Evolutionary conservation across 2,888 invertebrate genomes (phyloP).

Genomic region (Trichopoda pennipes): DNA sequence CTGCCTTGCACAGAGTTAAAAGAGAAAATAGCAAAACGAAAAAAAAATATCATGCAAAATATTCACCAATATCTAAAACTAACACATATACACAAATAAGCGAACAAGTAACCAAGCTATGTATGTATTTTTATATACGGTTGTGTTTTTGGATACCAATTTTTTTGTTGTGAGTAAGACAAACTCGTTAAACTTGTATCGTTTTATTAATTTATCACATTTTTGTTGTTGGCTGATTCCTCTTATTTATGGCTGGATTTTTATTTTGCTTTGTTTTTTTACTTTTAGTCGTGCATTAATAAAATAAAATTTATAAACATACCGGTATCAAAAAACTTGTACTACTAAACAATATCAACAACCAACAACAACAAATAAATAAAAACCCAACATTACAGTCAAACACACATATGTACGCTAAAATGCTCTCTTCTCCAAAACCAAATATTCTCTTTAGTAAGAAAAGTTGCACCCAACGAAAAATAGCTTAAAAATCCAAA

Average conservation of each 20-base stretch:
- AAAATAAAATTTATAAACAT: conserved; percentile 51
- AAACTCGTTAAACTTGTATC: conserved; percentile 68
- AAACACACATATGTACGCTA: conserved; percentile 18
- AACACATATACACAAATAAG: background rate
- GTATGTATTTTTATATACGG: background rate
- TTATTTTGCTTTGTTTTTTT: conserved; percentile 31
- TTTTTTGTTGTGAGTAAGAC: conserved; percentile 12
- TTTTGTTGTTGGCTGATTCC: conserved; percentile 39
- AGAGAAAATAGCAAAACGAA: conserved; percentile 70
- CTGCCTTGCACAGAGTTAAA: conserved; percentile 64
- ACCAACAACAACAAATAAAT: conserved; percentile 56
- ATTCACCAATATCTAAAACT: conserved; percentile 55
- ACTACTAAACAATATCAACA: conserved; percentile 56
- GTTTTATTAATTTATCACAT: conserved; percentile 29
- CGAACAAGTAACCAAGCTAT: background rate
- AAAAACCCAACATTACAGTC: conserved; percentile 36
- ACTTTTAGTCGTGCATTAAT: conserved; percentile 31
- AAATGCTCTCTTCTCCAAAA: conserved; percentile 25
- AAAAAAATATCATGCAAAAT: conserved; percentile 63
- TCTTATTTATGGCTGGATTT: conserved; percentile 60
- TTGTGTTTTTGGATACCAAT: background rate
- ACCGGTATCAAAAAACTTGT: conserved; percentile 64
- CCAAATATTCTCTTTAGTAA: conserved; percentile 12
- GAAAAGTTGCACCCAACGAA: conserved; percentile 66
- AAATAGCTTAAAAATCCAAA: conserved; percentile 49